phyloP scores from a whole-genome alignment of 2,113 vertebrate genomes.

The Entomyzon cyanotis region DNA sequence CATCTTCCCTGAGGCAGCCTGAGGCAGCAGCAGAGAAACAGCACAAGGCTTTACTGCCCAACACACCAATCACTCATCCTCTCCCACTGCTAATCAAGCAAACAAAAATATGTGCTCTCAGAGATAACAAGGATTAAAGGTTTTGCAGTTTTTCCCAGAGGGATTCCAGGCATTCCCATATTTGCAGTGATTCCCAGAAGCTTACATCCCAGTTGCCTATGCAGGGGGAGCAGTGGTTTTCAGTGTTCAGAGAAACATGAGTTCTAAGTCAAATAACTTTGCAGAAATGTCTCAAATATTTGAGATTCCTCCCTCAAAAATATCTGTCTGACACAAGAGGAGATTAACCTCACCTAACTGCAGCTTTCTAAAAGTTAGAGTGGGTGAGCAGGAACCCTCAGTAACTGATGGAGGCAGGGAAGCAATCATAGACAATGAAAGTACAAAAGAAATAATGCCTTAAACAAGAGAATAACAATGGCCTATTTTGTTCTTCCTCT shows the following conservation, averaged over 20 bases:
- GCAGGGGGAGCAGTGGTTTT: not conserved
- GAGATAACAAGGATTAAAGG: slow-evolving; percentile 42
- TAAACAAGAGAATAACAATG: not conserved
- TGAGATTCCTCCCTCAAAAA: not conserved
- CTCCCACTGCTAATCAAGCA: not conserved
- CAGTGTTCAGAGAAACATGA: not conserved
- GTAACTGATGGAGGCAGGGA: not conserved
- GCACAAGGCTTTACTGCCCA: not conserved
- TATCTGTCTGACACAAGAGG: not conserved
- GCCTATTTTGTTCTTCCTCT: not conserved
- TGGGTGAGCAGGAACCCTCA: not conserved
- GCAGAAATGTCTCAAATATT: not conserved
- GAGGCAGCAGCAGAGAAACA: not conserved
- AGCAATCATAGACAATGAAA: not conserved
- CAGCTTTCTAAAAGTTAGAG: not conserved
- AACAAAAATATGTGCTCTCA: slow-evolving; percentile 25
- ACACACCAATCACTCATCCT: not conserved
- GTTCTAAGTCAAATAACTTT: not conserved
- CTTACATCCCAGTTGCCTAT: not conserved
- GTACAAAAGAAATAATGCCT: not conserved
- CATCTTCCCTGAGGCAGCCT: not conserved
- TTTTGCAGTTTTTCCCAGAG: slow-evolving; percentile 12
- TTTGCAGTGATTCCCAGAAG: slow-evolving; percentile 9
- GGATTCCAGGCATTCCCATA: slow-evolving; percentile 25
- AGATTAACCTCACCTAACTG: not conserved